A percentile compares a stretch with the other conserved stretches of the same genome.
Evolutionary conservation across 2,888 invertebrate species (phyloP).

Genomic region (Epirrhoe alternata): DNA sequence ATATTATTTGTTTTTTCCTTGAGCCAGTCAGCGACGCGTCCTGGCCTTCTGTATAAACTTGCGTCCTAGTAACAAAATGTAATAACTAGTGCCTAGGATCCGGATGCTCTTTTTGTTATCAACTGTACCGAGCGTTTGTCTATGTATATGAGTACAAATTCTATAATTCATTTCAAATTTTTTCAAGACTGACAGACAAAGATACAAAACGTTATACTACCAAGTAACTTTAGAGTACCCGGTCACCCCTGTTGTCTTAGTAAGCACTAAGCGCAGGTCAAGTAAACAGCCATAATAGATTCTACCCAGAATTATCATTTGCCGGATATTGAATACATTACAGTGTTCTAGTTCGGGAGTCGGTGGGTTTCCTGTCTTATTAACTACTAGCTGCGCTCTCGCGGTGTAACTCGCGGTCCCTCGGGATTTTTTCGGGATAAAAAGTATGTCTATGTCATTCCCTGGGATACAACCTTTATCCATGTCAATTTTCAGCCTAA

Average conservation of each 20-base stretch:
- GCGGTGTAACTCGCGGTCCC: no score
- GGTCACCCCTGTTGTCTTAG: conserved; percentile 84
- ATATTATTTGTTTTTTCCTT: no score
- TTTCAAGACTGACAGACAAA: neutral
- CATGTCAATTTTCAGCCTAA: no score
- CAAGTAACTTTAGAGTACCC: conserved; percentile 18
- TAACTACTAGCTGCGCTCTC: no score
- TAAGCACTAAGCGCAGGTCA: conserved; percentile 84
- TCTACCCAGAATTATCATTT: conserved; percentile 83
- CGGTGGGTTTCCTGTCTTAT: neutral
- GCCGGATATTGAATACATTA: conserved; percentile 85
- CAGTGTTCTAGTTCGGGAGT: conserved; percentile 62
- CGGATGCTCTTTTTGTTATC: conserved; percentile 1
- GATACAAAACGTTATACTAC: neutral
- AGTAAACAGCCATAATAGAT: conserved; percentile 85
- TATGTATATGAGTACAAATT: conserved; percentile 68
- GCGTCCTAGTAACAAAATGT: no score
- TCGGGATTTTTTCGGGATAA: no score
- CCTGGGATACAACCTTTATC: no score
- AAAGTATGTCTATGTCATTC: no score
- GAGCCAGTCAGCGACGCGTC: no score
- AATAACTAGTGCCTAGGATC: neutral
- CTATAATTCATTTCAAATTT: no score
- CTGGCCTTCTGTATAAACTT: no score
- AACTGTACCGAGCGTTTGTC: conserved; percentile 48